These are phyloP conservation scores for Adoxophyes honmai DNA, from an alignment of 1,140 invertebrate genomes.

Conservation along the genomic window DNA sequence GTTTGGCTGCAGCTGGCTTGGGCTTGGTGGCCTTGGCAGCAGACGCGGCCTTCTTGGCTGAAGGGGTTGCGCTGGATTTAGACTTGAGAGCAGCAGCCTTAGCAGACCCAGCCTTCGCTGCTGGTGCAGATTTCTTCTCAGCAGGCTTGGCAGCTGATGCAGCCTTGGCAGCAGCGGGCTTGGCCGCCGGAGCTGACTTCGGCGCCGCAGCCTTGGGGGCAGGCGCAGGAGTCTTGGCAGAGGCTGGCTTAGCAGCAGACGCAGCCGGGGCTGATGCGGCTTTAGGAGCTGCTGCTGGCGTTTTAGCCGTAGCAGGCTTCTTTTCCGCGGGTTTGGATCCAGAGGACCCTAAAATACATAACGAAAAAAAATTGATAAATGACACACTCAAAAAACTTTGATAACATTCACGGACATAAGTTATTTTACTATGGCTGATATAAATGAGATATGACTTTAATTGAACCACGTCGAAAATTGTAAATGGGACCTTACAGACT, in stretches of 20 bases:
- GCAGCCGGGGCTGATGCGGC: slow-evolving; percentile 34
- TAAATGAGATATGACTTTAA: too few species aligned
- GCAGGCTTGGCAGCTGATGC: slow-evolving; percentile 70
- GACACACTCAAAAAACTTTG: too few species aligned
- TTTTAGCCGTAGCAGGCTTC: slow-evolving; percentile 79
- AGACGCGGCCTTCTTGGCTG: slow-evolving; percentile 69
- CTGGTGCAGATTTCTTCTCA: slow-evolving; percentile 68
- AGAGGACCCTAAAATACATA: slow-evolving; percentile 40
- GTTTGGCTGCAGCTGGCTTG: slow-evolving; percentile 66
- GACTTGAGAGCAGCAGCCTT: slow-evolving; percentile 78
- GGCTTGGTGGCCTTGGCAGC: slow-evolving; percentile 73
- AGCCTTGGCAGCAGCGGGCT: slow-evolving; percentile 73
- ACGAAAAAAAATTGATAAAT: too few species aligned
- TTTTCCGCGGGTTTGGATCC: slow-evolving; percentile 80
- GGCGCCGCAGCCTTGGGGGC: slow-evolving; percentile 58
- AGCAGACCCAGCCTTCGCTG: slow-evolving; percentile 72
- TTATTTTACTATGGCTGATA: too few species aligned
- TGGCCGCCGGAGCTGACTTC: slow-evolving; percentile 56
- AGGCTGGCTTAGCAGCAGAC: slow-evolving; percentile 47
- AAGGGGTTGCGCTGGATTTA: slow-evolving; percentile 77
- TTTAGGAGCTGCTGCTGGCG: slow-evolving; percentile 67
- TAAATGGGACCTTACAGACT: too few species aligned
- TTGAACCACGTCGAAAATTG: too few species aligned
- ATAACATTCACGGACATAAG: too few species aligned
- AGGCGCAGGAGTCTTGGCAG: slow-evolving; percentile 59